Evolutionary conservation across 1,140 invertebrate genomes (phyloP).

Genomic region (Hetaerina americana): DNA sequence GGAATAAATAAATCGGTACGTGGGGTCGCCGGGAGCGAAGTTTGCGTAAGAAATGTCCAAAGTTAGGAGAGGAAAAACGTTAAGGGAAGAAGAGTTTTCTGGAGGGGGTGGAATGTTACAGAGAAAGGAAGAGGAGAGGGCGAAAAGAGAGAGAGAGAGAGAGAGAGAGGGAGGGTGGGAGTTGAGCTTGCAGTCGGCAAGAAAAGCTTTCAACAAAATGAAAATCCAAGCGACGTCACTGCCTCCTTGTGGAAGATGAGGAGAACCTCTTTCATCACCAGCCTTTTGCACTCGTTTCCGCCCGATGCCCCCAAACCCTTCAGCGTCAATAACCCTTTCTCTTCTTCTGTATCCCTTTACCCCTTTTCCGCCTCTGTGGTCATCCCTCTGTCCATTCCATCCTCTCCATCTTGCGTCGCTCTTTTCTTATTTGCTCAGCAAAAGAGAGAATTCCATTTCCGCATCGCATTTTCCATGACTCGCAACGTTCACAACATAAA

Average conservation of each 20-base stretch:
- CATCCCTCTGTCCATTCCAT: no score
- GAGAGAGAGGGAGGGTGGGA: not conserved
- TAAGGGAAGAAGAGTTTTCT: no score
- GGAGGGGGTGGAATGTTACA: no score
- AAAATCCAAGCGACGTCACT: not conserved
- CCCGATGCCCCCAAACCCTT: not conserved
- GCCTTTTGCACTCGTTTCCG: not conserved
- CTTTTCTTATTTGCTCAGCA: no score
- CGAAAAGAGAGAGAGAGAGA: no score
- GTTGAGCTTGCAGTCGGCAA: not conserved
- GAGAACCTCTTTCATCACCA: not conserved
- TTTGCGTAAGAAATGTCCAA: not conserved
- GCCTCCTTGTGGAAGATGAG: not conserved
- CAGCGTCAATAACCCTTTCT: not conserved
- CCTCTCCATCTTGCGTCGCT: no score
- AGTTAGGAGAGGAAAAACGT: not conserved
- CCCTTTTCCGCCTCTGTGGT: not conserved
- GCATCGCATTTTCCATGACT: no score
- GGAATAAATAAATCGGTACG: no score
- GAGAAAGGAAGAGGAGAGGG: no score
- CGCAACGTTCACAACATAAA: no score
- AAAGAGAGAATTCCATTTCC: no score
- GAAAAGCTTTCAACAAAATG: not conserved
- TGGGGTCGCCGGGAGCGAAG: no score
- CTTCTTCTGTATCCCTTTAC: not conserved